Base-by-base conservation (phyloP, 2,113 vertebrate genomes). In the Trachemys scripta region DNA sequence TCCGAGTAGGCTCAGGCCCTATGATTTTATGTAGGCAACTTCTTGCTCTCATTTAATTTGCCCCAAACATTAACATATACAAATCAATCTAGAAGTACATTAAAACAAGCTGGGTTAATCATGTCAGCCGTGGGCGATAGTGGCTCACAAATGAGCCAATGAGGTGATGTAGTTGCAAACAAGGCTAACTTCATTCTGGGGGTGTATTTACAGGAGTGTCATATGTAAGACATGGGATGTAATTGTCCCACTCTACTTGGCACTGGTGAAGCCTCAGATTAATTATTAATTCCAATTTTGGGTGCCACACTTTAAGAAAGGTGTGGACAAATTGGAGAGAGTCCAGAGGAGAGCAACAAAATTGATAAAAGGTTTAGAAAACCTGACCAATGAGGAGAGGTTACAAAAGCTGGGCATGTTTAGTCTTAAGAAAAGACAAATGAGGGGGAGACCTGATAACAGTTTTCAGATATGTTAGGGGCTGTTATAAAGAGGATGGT, bases 101-200 rank as follows among this genome's bases (percentile, higher is more conserved):
- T 95, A 94, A 95, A 96, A 81, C 88, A 92, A 97, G 94, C 93
- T 95, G 86, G 91, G 93, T 96, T 97, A 91, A 92, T 94, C 89
- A 47, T 95, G 85, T 95, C 38, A 72, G n/a, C n/a, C 9, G 3
- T 2, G 19, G 35, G n/a, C 20, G 22, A 72, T 19, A 72, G n/a
- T 72, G n/a, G 35, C n/a, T 72, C 65, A 72, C 19, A 72, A 72
- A 72, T 72, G n/a, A 72, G n/a, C 7, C n/a, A 38, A 72, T n/a
- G n/a, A 72, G 2, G n/a, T 38, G 19, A 72, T 22, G 19, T 38
- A 72, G n/a, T 72, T 72, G 16, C 19, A 38, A 72, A 69, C 7
- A 19, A 72, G 4, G n/a, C 65, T 38, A 72, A 72, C n/a, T 38
- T 72, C n/a, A 22, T 72, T 72, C 35, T 72, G 65, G 19, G 19